Evolutionary conservation across 2,888 invertebrate genomes (phyloP), one percentile per base, ranked within the genome.

Genomic region (Odontothrips loti): DNA sequence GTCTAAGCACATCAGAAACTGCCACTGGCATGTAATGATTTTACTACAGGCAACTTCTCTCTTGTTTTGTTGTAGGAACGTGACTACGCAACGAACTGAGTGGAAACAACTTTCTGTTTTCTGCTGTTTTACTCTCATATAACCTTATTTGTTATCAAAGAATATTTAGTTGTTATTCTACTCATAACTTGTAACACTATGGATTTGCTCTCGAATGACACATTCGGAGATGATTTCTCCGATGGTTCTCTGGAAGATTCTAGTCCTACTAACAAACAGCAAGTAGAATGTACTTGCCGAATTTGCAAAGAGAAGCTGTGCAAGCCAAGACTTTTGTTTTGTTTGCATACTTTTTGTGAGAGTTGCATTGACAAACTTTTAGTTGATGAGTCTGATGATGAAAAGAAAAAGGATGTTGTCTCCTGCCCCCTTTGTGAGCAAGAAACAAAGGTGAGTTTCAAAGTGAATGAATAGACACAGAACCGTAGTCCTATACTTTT

Each of bases 321-420:
- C 87, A 91, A 93, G 87, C 97, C 98, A 82, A 92, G 96, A 84
- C 93, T 98, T 84, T 91, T 98, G 86, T 93, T 94, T 85, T 98
- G 98, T 89, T 92, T 98, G 87, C 98, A 98, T 90, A 96, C 96
- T 80, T 97, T 96, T 89, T 98, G 98, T 89, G 95, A 96, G 89
- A 91, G 92, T 84, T 98, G 98, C 88, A 90, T 98, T 86, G 93
- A 94, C 86, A 94, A 95, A 87, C 90, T 94, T 86, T 89, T 95
- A 86, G 91, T 92, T 83, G 92, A 92, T 85, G 93, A 93, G 87
- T 92, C 90, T 83, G 92, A 92, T 78, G 93, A 93, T 87, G 89
- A 91, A 79, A 91, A 91, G 86, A 89, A 89, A 85, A 91, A 91
- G 87, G 82, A 82, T 47, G 82, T 90, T 84, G 91, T 95, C 83